Percentiles rank a stretch among this genome's conserved stretches.
These are phyloP conservation scores for Entosphenus tridentatus DNA, from an alignment of 2,113 vertebrate species.

Conservation along the genomic window DNA sequence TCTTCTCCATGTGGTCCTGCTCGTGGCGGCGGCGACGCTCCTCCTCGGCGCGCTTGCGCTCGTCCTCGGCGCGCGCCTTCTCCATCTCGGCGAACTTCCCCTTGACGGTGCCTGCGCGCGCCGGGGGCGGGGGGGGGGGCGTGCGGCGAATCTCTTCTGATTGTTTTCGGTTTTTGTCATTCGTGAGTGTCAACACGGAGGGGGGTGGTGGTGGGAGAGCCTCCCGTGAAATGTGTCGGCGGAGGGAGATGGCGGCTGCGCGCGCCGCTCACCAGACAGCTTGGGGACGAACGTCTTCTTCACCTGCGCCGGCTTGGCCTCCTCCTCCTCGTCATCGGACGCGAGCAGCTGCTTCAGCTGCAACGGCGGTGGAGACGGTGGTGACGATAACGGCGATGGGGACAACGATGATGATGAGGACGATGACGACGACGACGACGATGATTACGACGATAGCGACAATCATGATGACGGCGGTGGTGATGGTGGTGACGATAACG, in stretches of 20 bases:
- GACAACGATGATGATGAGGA: too few species aligned
- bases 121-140: neutral
- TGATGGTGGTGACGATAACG: neutral
- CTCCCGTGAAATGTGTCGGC: neutral
- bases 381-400: neutral
- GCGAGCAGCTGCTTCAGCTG: constrained; percentile 70
- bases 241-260: neutral
- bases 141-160: neutral
- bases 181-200: too few species aligned
- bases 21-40: constrained; percentile 61
- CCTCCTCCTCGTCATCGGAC: constrained; percentile 65
- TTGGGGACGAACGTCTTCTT: constrained; percentile 92
- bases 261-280: constrained; percentile 50
- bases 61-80: constrained; percentile 65
- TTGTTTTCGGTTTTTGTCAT: neutral
- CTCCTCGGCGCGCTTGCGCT: constrained; percentile 54
- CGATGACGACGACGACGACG: neutral
- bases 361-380: constrained; percentile 12
- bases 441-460: neutral
- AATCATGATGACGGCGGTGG: constrained; percentile 17
- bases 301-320: constrained; percentile 34
- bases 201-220: neutral
- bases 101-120: constrained; percentile 60
- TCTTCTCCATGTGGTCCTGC: constrained; percentile 71
- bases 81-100: constrained; percentile 96